Conservation (phyloP, 2,113 vertebrate genomes). For the Choloepus hoffmanni region DNA sequence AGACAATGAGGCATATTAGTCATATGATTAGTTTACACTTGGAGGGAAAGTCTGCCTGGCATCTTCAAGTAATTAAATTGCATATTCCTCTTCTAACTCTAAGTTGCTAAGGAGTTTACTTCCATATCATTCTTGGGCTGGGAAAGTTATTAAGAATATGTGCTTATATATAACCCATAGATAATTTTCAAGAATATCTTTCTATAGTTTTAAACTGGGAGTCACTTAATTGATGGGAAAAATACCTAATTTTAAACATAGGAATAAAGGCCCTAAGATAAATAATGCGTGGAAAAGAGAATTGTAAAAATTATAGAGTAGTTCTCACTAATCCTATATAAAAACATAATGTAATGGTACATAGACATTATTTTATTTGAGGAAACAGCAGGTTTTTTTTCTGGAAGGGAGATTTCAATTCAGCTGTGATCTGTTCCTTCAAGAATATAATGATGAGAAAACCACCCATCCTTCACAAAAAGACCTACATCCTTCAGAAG, state of each 20-base stretch:
- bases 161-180: not conserved
- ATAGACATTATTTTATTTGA: not conserved
- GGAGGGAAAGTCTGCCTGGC: not conserved
- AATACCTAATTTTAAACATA: slow-evolving; percentile 14
- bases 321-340: not conserved
- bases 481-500: not conserved
- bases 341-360: not conserved
- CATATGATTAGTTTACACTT: not conserved
- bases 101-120: slow-evolving; percentile 32
- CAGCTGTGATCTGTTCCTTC: not conserved
- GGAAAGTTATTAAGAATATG: not conserved
- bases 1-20: slow-evolving; percentile 7
- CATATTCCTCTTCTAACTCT: slow-evolving; percentile 24
- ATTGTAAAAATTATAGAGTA: not conserved
- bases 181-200: not conserved
- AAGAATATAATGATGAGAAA: slow-evolving; percentile 14
- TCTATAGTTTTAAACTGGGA: not conserved
- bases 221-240: slow-evolving; percentile 1
- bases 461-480: not conserved
- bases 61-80: slow-evolving; percentile 25
- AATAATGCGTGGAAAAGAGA: not conserved
- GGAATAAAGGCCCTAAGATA: not conserved
- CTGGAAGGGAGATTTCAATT: not conserved
- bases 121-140: not conserved
- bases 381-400: not conserved